Conservation (phyloP, 1,140 invertebrate genomes). For the Euwallacea similis region DNA sequence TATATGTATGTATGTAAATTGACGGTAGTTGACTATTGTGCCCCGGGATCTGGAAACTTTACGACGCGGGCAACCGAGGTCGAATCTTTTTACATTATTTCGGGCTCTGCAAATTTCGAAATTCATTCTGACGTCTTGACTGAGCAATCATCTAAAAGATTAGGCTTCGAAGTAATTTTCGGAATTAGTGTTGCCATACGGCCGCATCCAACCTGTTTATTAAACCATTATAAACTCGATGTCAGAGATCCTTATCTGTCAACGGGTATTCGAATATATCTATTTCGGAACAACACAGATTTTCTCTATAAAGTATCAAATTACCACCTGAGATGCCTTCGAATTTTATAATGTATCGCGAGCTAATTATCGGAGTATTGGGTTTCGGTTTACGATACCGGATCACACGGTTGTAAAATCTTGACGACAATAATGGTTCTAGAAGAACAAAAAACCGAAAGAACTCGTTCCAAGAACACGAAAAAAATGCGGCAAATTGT, state of each 20-base stretch:
- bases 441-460: neutral
- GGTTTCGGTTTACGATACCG: constrained; percentile 9
- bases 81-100: constrained; percentile 8
- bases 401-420: constrained; percentile 5
- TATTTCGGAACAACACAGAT: constrained; percentile 11
- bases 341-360: constrained; percentile 6
- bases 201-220: constrained; percentile 23
- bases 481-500: neutral
- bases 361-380: constrained; percentile 17
- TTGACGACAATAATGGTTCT: neutral
- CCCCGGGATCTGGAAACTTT: constrained; percentile 17
- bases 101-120: constrained; percentile 5
- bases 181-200: constrained; percentile 22
- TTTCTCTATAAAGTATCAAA: constrained; percentile 22
- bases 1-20: constrained; percentile 20
- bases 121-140: constrained; percentile 20
- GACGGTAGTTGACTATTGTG: constrained; percentile 25
- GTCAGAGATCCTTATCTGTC: constrained; percentile 13
- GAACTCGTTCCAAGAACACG: neutral
- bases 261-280: constrained; percentile 22
- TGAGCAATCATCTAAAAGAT: constrained; percentile 27
- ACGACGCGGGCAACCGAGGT: constrained; percentile 8
- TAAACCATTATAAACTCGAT: constrained; percentile 28
- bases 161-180: constrained; percentile 18
- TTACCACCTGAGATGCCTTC: constrained; percentile 15